Conservation (phyloP, 2,797 vertebrate species). For the Clamator glandarius region DNA sequence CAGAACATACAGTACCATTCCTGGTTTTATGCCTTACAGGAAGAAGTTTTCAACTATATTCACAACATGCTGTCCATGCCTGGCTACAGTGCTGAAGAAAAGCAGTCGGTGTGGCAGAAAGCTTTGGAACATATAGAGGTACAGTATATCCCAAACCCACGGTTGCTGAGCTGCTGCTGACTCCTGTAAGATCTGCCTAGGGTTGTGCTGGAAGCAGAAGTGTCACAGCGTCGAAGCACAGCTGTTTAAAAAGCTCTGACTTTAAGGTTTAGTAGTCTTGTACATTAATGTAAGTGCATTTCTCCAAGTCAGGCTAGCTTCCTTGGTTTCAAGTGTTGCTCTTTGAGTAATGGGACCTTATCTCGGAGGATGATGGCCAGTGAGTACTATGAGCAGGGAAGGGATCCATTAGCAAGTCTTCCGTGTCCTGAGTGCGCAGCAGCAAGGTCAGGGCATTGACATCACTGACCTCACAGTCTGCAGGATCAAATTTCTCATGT, state of each 20-base stretch:
- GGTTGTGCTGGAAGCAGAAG: neutral
- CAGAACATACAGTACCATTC: neutral
- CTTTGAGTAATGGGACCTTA: neutral
- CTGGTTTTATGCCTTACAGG: conserved; percentile 76
- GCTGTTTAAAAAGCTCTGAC: neutral
- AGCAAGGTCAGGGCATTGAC: neutral
- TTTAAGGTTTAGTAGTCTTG: neutral
- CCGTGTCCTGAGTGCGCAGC: neutral
- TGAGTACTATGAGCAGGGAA: neutral
- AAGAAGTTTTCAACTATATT: conserved; percentile 92
- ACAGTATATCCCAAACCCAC: neutral
- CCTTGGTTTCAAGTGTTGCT: neutral
- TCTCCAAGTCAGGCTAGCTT: neutral
- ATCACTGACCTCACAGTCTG: neutral
- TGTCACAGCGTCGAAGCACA: neutral
- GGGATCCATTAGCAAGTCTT: neutral
- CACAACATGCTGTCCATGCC: conserved; percentile 95
- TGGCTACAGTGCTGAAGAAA: conserved; percentile 89
- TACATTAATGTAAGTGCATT: neutral
- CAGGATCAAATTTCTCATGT: neutral
- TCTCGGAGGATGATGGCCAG: neutral
- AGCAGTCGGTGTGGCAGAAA: conserved; percentile 86
- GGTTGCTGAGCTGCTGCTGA: neutral
- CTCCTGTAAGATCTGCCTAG: neutral
- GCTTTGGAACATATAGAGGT: conserved; percentile 88